These are phyloP conservation scores for Actinopyga echinites DNA, from an alignment of 53 echinoderm and acorn worm genomes.

Conservation along the genomic window DNA sequence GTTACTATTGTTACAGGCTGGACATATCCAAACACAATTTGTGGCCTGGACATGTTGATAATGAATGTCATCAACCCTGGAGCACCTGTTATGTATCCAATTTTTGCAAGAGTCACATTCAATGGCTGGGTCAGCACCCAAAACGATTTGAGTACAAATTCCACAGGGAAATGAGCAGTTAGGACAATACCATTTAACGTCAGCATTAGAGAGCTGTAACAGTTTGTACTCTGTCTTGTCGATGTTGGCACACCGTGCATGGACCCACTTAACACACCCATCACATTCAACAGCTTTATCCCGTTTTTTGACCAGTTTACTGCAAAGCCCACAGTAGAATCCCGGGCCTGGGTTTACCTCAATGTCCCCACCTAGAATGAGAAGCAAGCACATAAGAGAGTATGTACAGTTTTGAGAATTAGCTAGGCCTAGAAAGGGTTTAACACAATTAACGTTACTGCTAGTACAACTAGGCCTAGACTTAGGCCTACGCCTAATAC, in stretches of 20 bases:
- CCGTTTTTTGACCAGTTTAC: conserved; percentile 2
- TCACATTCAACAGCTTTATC: background rate
- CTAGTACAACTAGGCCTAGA: no score
- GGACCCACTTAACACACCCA: background rate
- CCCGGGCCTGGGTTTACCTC: background rate
- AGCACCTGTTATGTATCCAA: background rate
- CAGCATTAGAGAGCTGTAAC: background rate
- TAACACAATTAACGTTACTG: no score
- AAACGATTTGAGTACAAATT: background rate
- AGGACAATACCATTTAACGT: background rate
- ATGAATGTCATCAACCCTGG: no score
- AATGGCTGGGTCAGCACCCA: background rate
- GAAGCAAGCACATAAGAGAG: background rate
- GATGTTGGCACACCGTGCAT: background rate
- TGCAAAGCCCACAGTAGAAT: background rate
- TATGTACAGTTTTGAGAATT: no score
- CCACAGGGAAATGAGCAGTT: background rate
- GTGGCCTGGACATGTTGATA: no score
- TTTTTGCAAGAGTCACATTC: background rate
- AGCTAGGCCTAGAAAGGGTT: no score
- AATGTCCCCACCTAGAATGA: background rate
- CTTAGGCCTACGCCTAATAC: no score
- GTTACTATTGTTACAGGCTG: no score
- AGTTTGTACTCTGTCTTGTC: background rate
- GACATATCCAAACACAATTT: no score